phyloP scores from a whole-genome alignment of 2,113 vertebrate species.

The Riparia riparia region DNA sequence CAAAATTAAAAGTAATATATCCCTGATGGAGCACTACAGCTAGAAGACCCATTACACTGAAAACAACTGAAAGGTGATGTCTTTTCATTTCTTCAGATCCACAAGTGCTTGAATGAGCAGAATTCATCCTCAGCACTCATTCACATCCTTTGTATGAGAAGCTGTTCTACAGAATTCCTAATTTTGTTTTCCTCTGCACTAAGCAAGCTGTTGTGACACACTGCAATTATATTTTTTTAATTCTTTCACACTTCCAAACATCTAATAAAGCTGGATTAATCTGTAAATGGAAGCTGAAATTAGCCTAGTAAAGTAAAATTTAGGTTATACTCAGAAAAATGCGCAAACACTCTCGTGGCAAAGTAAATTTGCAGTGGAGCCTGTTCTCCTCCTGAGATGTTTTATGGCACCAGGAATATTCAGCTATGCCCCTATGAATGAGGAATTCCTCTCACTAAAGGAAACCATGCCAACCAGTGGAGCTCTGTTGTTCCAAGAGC shows the following conservation, averaged over 20 bases:
- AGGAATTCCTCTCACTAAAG: background rate
- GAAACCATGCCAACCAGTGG: background rate
- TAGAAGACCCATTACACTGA: background rate
- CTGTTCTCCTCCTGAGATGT: background rate
- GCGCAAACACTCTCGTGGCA: background rate
- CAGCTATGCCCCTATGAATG: accelerated
- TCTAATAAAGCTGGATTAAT: background rate
- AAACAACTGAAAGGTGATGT: background rate
- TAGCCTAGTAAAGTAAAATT: background rate
- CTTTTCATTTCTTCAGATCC: background rate
- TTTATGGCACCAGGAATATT: background rate
- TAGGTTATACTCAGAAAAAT: background rate
- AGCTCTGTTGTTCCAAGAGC: background rate
- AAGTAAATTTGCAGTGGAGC: background rate
- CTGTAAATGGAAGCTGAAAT: background rate
- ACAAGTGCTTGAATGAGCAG: background rate
- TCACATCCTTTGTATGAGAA: background rate
- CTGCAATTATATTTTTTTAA: background rate
- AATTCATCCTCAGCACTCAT: background rate
- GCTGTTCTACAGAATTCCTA: background rate
- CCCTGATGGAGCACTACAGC: background rate
- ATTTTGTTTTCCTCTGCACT: background rate
- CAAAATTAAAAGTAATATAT: background rate
- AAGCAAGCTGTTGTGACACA: background rate
- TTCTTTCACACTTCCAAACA: background rate